Conservation (phyloP, 2,888 invertebrate species). For the Leuctra nigra region DNA sequence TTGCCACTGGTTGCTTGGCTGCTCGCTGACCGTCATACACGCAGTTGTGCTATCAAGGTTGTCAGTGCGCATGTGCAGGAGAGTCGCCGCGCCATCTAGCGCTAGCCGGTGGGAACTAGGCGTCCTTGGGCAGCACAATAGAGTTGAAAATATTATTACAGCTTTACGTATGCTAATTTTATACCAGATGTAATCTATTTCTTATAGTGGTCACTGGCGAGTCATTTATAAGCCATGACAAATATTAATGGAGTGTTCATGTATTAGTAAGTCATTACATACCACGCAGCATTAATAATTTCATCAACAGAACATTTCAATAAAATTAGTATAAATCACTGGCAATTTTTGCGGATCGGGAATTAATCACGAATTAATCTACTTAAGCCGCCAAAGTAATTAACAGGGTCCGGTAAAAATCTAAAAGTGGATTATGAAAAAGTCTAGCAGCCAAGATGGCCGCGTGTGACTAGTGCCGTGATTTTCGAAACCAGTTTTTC, state of each 20-base stretch:
- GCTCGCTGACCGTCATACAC: too few species aligned
- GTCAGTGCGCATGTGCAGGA: constrained; percentile 9
- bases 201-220: background rate
- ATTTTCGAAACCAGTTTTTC: too few species aligned
- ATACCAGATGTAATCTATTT: background rate
- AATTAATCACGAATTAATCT: constrained; percentile 16
- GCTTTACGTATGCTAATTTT: constrained; percentile 4
- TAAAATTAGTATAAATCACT: background rate
- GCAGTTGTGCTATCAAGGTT: background rate
- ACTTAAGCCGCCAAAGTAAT: constrained; percentile 11
- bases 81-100: constrained; percentile 8
- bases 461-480: too few species aligned
- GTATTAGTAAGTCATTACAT: background rate
- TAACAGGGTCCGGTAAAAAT: constrained; percentile 10
- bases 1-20: too few species aligned
- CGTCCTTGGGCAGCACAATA: constrained; percentile 3
- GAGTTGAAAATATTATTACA: background rate
- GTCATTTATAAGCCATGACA: constrained; percentile 2
- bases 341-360: background rate
- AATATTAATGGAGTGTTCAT: background rate
- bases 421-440: constrained; percentile 10
- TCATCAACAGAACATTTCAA: background rate
- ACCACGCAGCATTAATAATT: background rate
- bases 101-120: background rate
- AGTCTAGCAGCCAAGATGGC: background rate